Conservation (phyloP, 1,140 invertebrate species). For the Cylas formicarius region DNA sequence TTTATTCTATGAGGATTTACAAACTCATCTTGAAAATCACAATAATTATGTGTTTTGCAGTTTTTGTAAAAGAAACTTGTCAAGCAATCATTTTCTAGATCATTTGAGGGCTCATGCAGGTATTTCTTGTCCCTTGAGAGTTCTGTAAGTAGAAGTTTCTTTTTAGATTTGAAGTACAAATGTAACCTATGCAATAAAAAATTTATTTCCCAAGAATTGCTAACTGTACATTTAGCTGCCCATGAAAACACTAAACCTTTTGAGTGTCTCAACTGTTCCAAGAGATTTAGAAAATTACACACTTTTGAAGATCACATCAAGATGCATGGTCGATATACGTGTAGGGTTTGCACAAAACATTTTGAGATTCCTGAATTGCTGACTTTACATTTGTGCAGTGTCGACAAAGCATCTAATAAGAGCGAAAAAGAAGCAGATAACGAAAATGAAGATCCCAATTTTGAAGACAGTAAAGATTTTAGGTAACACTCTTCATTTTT, state of each 20-base stretch:
- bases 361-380: constrained; percentile 22
- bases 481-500: not conserved
- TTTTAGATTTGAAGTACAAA: constrained; percentile 13
- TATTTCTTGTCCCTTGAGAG: constrained; percentile 9
- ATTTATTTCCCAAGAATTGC: constrained; percentile 12
- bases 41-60: constrained; percentile 11
- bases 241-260: constrained; percentile 12
- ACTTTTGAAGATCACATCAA: constrained; percentile 21
- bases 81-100: constrained; percentile 20
- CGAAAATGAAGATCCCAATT: not conserved
- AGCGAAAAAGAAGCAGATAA: constrained; percentile 2
- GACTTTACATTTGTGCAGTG: constrained; percentile 16
- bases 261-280: constrained; percentile 19
- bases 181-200: constrained; percentile 18
- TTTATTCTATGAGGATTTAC: constrained; percentile 12
- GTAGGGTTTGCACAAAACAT: constrained; percentile 21
- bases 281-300: constrained; percentile 15
- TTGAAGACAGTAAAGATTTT: constrained; percentile 2
- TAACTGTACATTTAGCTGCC: constrained; percentile 5
- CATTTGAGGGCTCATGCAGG: constrained; percentile 22
- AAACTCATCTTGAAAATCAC: constrained; percentile 16
- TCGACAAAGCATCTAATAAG: not conserved
- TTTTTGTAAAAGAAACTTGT: constrained; percentile 19
- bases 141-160: not conserved
- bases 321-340: constrained; percentile 20